Base-by-base conservation (phyloP, 2,113 vertebrate genomes). In the Chroicocephalus ridibundus region DNA sequence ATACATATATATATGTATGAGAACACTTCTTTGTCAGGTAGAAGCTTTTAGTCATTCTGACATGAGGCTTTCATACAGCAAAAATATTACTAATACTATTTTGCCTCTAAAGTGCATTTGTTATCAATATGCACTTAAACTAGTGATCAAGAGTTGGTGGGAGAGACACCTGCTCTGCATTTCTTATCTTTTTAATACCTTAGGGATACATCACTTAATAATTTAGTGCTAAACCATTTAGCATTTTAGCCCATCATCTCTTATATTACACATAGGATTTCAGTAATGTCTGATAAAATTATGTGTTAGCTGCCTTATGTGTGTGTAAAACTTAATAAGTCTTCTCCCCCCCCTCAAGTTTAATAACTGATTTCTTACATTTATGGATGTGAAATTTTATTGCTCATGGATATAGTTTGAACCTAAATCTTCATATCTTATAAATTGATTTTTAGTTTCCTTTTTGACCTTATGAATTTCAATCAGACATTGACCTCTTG, bases 391-490 rank as follows among this genome's bases (percentile, higher is more conserved):
- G 98, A 98, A 97, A 97, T 98, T 98, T 98, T 98, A 98, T 98
- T 97, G 97, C 98, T 98, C 97, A 62, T 98, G 98, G 98, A 98
- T 98, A 98, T 98, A 98, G 98, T 98, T 98, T 98, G 98, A 98
- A 98, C 98, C 98, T 98, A 98, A 98, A 98, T 98, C 98, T 98
- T 98, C 98, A 98, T 98, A 98, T 98, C 98, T 98, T 98, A 98
- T 98, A 98, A 98, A 98, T 98, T 98, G 98, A 98, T 98, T 98
- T 98, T 98, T 98, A 98, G 98, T 98, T 98, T 98, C 98, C 98
- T 98, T 98, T 98, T 98, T 98, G 98, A 98, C 98, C 98, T 98
- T 98, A 98, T 98, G 98, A 98, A 98, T 98, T 98, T 98, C 98
- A 98, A 98, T 98, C 98, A 98, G 98, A 98, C 98, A 96, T 97